phyloP scores from a whole-genome alignment of 2,797 vertebrate genomes.

The Mus caroli region DNA sequence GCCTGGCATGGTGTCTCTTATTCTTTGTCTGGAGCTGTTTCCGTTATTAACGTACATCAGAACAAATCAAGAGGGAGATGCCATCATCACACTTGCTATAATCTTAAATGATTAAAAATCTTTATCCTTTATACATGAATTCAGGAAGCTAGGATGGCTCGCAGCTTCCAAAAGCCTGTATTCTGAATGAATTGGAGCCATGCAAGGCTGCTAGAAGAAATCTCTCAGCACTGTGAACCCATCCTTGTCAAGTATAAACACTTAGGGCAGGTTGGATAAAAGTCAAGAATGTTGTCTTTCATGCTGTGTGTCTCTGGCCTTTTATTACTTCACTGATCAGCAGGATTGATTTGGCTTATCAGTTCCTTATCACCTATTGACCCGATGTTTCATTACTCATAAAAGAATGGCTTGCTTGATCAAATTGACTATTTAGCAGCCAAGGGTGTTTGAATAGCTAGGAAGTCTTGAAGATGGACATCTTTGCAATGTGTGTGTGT shows the following conservation, averaged over 20 bases:
- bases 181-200: background rate
- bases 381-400: background rate
- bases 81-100: background rate
- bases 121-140: background rate
- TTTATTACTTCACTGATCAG: background rate
- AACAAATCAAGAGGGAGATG: background rate
- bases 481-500: background rate
- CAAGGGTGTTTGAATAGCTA: background rate
- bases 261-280: background rate
- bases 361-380: background rate
- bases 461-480: background rate
- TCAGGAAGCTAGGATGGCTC: background rate
- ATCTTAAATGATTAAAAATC: background rate
- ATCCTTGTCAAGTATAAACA: background rate
- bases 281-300: background rate
- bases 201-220: background rate
- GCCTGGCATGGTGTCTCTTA: background rate
- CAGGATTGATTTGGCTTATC: background rate
- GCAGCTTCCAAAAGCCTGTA: background rate
- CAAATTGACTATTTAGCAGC: background rate
- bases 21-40: background rate
- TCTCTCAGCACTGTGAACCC: background rate
- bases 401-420: constrained; percentile 13
- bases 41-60: rapidly evolving
- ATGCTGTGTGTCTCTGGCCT: background rate